phyloP scores from a whole-genome alignment of 2,888 invertebrate species.

The Erebia aethiops region DNA sequence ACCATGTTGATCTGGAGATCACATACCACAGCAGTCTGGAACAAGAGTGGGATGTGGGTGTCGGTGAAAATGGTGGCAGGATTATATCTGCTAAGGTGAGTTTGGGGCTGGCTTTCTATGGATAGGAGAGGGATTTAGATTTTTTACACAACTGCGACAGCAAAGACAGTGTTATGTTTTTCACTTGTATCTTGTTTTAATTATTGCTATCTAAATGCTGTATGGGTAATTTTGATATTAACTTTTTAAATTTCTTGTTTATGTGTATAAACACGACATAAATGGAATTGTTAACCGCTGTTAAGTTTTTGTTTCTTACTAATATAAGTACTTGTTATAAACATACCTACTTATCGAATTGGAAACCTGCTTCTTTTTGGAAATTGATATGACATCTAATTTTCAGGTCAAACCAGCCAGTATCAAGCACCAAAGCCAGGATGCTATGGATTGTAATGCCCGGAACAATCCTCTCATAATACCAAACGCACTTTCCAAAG shows the following conservation, averaged over 20 bases:
- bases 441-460: slow-evolving; percentile 74
- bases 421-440: slow-evolving; percentile 76
- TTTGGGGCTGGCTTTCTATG: background rate
- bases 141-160: background rate
- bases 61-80: slow-evolving; percentile 92
- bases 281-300: too few species aligned
- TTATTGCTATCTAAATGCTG: too few species aligned
- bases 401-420: slow-evolving; percentile 79
- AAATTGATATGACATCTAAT: background rate
- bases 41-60: slow-evolving; percentile 93
- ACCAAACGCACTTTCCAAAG: slow-evolving; percentile 77
- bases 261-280: too few species aligned
- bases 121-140: background rate
- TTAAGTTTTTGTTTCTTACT: too few species aligned
- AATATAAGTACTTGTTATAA: too few species aligned
- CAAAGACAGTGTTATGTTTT: too few species aligned
- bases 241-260: too few species aligned
- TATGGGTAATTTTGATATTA: too few species aligned
- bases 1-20: slow-evolving; percentile 97
- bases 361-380: too few species aligned
- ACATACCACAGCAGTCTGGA: slow-evolving; percentile 95
- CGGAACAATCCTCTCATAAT: slow-evolving; percentile 87
- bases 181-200: too few species aligned
- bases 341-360: too few species aligned
- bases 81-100: slow-evolving; percentile 91